Percentiles rank a stretch among this genome's conserved stretches.
phyloP scores from a whole-genome alignment of 2,113 vertebrate genomes.

The Pteruthius melanotis region DNA sequence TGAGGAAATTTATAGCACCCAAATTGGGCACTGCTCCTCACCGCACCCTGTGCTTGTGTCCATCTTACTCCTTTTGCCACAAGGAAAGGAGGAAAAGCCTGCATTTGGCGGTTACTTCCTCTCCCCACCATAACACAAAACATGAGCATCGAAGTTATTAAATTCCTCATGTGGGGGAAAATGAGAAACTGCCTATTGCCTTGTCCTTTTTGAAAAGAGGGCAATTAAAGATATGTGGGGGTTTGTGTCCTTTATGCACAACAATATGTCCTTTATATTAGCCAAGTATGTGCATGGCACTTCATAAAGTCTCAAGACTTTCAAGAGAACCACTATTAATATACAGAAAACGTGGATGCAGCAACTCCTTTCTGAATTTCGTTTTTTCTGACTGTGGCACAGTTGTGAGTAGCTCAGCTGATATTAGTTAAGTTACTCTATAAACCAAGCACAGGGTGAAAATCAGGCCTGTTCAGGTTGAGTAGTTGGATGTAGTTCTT shows the following conservation, averaged over 20 bases:
- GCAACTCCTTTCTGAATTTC: background rate
- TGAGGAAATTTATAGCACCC: background rate
- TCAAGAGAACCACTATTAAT: background rate
- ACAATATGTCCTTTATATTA: background rate
- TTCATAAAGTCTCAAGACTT: background rate
- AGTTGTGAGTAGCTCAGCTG: background rate
- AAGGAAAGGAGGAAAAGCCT: background rate
- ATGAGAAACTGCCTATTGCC: background rate
- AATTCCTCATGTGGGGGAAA: background rate
- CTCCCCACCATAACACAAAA: background rate
- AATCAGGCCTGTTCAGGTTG: background rate
- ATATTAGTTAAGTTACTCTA: background rate
- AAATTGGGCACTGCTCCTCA: background rate
- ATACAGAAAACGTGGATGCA: background rate
- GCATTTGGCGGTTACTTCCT: background rate
- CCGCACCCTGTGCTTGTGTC: background rate
- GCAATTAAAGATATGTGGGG: accelerated
- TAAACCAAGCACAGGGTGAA: background rate
- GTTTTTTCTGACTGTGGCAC: background rate
- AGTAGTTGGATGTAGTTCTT: background rate
- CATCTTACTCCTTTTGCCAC: background rate
- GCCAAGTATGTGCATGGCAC: background rate
- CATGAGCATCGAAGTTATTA: background rate
- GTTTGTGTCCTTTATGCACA: background rate
- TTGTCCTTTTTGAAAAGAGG: background rate